phyloP scores from a whole-genome alignment of 2,113 vertebrate genomes.

The Thermophis baileyi region DNA sequence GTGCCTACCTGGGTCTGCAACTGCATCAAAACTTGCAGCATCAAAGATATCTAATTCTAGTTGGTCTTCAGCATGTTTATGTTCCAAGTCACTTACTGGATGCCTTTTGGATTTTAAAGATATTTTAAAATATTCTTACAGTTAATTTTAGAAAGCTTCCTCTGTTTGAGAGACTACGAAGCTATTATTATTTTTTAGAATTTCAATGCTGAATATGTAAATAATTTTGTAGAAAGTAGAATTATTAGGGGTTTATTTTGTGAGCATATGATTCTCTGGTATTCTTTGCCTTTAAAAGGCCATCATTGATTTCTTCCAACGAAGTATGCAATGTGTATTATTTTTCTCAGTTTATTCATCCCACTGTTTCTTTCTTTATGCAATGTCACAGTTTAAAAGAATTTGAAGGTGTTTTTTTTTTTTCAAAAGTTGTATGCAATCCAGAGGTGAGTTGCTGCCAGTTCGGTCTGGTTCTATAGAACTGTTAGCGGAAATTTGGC shows the following conservation, averaged over 20 bases:
- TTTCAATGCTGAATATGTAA: neutral
- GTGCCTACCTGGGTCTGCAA: neutral
- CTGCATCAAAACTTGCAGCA: neutral
- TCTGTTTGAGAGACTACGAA: slow-evolving; percentile 7
- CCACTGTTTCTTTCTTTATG: neutral
- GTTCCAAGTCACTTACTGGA: slow-evolving; percentile 6
- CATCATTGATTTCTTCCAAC: neutral
- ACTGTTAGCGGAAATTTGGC: too few relatives aligned
- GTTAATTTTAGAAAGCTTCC: slow-evolving; percentile 14
- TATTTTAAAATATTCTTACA: slow-evolving; percentile 28
- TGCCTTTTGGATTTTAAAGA: neutral
- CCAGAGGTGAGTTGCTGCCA: too few relatives aligned
- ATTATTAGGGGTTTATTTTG: neutral
- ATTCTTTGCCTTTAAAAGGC: neutral
- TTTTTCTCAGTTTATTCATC: neutral
- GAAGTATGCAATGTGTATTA: neutral
- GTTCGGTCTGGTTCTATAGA: too few relatives aligned
- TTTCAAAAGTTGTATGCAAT: neutral
- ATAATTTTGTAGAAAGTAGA: neutral
- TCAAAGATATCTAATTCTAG: neutral
- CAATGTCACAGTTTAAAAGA: neutral
- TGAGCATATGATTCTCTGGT: neutral
- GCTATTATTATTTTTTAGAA: slow-evolving; percentile 8
- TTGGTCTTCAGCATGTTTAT: neutral
- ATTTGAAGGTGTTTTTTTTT: neutral